phyloP scores from a whole-genome alignment of 2,888 invertebrate genomes.

The Rhogogaster chlorosoma region DNA sequence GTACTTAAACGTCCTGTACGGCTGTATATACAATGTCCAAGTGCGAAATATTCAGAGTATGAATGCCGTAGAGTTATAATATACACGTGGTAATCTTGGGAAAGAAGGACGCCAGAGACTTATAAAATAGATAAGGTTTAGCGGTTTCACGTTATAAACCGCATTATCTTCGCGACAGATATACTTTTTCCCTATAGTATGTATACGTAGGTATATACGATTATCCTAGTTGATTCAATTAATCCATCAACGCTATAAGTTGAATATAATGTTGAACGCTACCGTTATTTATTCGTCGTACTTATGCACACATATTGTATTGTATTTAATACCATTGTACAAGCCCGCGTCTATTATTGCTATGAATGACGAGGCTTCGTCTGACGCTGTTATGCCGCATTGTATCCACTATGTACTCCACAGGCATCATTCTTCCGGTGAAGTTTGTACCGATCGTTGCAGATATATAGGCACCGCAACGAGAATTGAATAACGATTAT shows the following conservation, averaged over 20 bases:
- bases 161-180: background rate
- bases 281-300: background rate
- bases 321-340: background rate
- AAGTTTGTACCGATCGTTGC: slow-evolving; percentile 45
- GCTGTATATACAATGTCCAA: no score
- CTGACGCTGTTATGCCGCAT: background rate
- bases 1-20: background rate
- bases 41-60: background rate
- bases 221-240: background rate
- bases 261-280: background rate
- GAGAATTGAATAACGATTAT: slow-evolving; percentile 25
- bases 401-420: background rate
- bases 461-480: background rate
- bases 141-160: background rate
- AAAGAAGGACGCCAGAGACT: background rate
- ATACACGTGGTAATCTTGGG: background rate
- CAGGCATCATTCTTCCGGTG: slow-evolving; percentile 51
- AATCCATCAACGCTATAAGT: background rate
- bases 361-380: slow-evolving; percentile 13
- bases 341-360: background rate
- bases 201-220: background rate
- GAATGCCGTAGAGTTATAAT: background rate
- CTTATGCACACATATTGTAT: background rate
- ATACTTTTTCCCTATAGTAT: background rate
- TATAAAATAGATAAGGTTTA: background rate